Evolutionary conservation across 1,140 invertebrate genomes (phyloP).

Genomic region (Cecropterus lyciades): DNA sequence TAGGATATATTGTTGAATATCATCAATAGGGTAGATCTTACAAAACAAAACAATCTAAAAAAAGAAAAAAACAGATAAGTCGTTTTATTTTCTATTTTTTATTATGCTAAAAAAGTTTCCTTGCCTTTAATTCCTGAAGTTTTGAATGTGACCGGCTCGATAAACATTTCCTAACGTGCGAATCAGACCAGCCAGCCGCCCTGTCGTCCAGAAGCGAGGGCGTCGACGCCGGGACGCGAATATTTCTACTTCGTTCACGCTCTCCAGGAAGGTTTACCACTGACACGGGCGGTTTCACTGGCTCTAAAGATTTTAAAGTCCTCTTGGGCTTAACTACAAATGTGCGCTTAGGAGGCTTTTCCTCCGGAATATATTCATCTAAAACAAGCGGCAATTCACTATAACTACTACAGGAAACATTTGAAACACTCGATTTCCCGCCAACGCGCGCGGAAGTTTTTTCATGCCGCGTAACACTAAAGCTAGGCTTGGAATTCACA

Average conservation of each 20-base stretch:
- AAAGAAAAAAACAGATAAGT: too few relatives aligned
- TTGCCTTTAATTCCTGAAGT: conserved; percentile 70
- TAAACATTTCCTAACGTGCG: conserved; percentile 54
- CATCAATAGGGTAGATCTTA: too few relatives aligned
- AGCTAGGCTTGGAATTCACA: conserved; percentile 47
- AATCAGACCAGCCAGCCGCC: conserved; percentile 47
- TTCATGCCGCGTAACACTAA: conserved; percentile 59
- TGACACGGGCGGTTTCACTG: conserved; percentile 47
- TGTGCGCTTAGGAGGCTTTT: conserved; percentile 46
- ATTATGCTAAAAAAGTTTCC: background rate
- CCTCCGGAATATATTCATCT: conserved; percentile 61
- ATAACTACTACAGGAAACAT: conserved; percentile 54
- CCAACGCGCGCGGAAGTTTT: conserved; percentile 53
- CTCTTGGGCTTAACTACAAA: conserved; percentile 62
- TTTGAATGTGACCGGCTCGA: conserved; percentile 68
- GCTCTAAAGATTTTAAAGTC: conserved; percentile 64
- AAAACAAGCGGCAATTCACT: conserved; percentile 68
- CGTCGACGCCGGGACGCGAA: conserved; percentile 47
- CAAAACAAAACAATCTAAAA: too few relatives aligned
- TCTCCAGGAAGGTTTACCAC: conserved; percentile 30
- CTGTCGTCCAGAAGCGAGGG: conserved; percentile 47
- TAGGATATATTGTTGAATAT: too few relatives aligned
- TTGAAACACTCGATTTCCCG: conserved; percentile 67
- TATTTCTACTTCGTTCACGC: conserved; percentile 31
- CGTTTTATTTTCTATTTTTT: too few relatives aligned